Conservation (phyloP, 2,113 vertebrate genomes). For the Bambusicola thoracicus region DNA sequence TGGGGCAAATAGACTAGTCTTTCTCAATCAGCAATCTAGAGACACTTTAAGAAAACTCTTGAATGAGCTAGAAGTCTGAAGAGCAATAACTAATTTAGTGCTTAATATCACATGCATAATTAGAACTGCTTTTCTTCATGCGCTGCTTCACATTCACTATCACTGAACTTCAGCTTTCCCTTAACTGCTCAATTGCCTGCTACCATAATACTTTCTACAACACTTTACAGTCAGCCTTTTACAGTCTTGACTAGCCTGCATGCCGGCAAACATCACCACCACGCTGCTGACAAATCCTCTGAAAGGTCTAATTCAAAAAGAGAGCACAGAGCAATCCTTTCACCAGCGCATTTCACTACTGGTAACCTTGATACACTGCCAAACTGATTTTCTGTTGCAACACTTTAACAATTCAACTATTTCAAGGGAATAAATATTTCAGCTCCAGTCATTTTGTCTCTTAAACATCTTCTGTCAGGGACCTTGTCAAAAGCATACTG, state of each 20-base stretch:
- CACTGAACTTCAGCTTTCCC: neutral
- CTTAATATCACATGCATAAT: neutral
- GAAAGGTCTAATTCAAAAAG: neutral
- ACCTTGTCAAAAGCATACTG: neutral
- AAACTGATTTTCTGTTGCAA: neutral
- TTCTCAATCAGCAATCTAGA: neutral
- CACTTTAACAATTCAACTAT: neutral
- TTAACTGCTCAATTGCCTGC: neutral
- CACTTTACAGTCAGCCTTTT: neutral
- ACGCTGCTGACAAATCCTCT: neutral
- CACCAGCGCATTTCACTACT: neutral
- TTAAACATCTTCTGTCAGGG: neutral
- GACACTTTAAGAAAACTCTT: neutral
- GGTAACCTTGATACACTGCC: neutral
- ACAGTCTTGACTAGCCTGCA: neutral
- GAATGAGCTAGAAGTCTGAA: neutral
- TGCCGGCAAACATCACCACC: neutral
- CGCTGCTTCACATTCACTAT: neutral
- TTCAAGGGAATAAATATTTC: neutral
- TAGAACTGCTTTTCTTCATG: neutral
- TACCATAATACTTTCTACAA: neutral
- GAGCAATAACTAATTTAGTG: neutral
- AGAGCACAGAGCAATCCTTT: neutral
- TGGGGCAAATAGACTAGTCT: neutral
- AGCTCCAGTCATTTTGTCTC: neutral